phyloP scores from a whole-genome alignment of 2,797 vertebrate species.

The Cygnus olor region DNA sequence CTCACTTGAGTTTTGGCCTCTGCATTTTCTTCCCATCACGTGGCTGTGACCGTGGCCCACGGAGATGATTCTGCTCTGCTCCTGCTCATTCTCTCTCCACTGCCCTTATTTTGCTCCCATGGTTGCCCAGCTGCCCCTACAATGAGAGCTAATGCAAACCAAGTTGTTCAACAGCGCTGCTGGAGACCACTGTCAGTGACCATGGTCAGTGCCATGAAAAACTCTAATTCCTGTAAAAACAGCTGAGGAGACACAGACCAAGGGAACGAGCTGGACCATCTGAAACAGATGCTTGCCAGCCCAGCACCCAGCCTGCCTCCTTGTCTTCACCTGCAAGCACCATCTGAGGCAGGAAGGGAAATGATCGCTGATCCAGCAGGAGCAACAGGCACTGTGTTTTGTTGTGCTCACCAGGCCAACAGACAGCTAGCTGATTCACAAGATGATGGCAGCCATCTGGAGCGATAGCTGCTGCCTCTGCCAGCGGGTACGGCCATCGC shows the following conservation, averaged over 20 bases:
- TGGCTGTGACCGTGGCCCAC: neutral
- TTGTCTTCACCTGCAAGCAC: neutral
- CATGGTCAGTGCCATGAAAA: neutral
- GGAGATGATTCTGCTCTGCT: neutral
- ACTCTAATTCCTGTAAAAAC: neutral
- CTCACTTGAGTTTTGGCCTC: neutral
- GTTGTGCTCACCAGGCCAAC: rapidly evolving
- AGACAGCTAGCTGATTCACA: neutral
- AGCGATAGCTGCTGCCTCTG: rapidly evolving
- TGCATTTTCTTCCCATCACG: neutral
- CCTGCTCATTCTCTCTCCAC: neutral
- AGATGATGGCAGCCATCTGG: neutral
- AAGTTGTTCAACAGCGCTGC: neutral
- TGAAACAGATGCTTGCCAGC: neutral
- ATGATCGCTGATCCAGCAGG: neutral
- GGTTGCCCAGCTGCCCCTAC: neutral
- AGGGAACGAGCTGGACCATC: too few relatives aligned
- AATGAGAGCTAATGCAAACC: neutral
- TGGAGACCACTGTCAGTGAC: rapidly evolving
- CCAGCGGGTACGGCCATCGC: too few relatives aligned
- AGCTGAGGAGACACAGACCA: neutral
- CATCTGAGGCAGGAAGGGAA: neutral
- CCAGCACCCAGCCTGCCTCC: neutral
- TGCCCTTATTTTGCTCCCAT: neutral
- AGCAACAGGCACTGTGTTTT: rapidly evolving